A percentile compares a stretch with the other conserved stretches of the same genome.
phyloP scores from a whole-genome alignment of 23 tunicate species.

The Styela plicata region DNA sequence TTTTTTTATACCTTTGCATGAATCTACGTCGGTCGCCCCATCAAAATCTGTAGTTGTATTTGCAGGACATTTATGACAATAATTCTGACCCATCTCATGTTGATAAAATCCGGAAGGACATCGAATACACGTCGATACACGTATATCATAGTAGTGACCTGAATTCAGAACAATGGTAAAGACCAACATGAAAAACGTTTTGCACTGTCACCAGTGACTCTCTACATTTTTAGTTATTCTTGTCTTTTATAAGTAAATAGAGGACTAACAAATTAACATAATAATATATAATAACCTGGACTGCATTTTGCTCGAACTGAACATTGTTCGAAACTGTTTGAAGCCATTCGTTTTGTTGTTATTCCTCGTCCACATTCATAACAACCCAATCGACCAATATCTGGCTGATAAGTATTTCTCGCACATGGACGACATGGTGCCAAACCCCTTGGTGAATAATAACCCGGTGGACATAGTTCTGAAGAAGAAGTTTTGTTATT shows the following conservation, averaged over 20 bases:
- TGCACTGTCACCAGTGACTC: too few species aligned
- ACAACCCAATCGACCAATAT: conserved; percentile 53
- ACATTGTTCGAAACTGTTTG: conserved; percentile 45
- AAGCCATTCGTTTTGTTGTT: conserved; percentile 36
- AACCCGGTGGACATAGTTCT: conserved; percentile 69
- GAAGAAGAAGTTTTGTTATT: too few species aligned
- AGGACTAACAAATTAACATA: background rate
- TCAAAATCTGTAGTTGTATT: conserved; percentile 71
- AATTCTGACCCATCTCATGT: conserved; percentile 44
- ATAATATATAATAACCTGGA: conserved; percentile 69
- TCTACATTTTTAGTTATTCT: too few species aligned
- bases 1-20: conserved; percentile 93
- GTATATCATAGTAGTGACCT: conserved; percentile 59
- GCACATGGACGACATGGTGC: conserved; percentile 75
- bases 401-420: conserved; percentile 61
- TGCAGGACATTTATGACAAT: conserved; percentile 73
- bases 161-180: too few species aligned
- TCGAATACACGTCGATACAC: conserved; percentile 40
- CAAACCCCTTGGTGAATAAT: conserved; percentile 58
- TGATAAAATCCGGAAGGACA: conserved; percentile 78
- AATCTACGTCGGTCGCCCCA: conserved; percentile 45
- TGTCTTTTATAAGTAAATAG: background rate
- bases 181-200: too few species aligned
- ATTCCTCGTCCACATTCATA: conserved; percentile 40
- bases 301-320: conserved; percentile 44